Base-by-base conservation (phyloP, 1,140 invertebrate species). In the Lucilia cuprina region DNA sequence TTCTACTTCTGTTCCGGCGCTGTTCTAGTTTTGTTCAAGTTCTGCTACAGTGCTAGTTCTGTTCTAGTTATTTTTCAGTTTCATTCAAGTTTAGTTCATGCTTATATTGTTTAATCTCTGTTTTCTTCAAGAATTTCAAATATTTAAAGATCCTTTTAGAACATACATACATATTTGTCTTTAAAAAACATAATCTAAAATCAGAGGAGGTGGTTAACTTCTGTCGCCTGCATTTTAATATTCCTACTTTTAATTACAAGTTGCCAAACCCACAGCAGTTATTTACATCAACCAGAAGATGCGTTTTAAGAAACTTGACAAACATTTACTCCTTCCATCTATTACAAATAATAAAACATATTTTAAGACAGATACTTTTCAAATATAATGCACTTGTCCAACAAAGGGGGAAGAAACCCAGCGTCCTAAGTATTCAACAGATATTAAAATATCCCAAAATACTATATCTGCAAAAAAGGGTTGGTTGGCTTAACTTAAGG, bases 231-330 rank as follows among this genome's bases (percentile, higher is more conserved):
- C 41, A 41, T 41, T 41, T 41, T 41, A 41, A 10, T 41, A 41
- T 41, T 41, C 7, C 41, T 41, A 41, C 41, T 17, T 7, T 14
- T 60, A 60, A n/a, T 60, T n/a, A 60, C 55, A 17, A 60, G 14
- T 17, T 60, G 55, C 55, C 55, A 60, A 60, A 60, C 5, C n/a
- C 5, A 60, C 14, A 60, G n/a, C 25, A 2, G 1, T 30, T 30
- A 30, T 30, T 30, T n/a, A 5, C 5, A 60, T 7, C n/a, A 14
- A 60, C 55, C 14, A 60, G 7, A 60, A 60, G 55, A 60, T 60
- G 55, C 55, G 55, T 60, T 60, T 60, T n/a, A 60, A 60, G 55
- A 60, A 60, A 60, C 55, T 60, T n/a, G 55, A 60, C 55, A 60
- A n/a, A n/a, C 55, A 60, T n/a, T n/a, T n/a, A 17, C 14, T 17